These are phyloP conservation scores for Cottoperca gobio DNA, from an alignment of 2,797 vertebrate genomes.

Conservation along the genomic window DNA sequence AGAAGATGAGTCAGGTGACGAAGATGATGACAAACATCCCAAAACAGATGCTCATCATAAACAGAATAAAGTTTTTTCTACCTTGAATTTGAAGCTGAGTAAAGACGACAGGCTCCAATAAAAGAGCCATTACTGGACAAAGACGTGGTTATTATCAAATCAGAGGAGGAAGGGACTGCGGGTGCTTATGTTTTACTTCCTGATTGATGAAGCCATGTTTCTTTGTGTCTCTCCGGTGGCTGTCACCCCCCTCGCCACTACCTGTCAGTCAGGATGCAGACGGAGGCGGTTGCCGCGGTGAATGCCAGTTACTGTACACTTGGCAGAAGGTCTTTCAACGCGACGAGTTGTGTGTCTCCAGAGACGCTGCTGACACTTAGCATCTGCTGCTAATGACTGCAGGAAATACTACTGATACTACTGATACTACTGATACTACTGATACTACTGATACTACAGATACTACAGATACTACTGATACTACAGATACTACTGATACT, in stretches of 20 bases:
- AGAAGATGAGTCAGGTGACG: background rate
- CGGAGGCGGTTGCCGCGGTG: slow-evolving; percentile 49
- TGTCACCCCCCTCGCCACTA: slow-evolving; percentile 58
- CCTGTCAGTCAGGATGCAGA: slow-evolving; percentile 68
- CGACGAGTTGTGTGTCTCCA: slow-evolving; percentile 14
- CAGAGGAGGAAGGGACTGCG: too few species aligned
- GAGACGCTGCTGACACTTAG: slow-evolving; percentile 55
- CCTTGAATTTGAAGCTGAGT: background rate
- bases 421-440: too few species aligned
- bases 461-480: too few species aligned
- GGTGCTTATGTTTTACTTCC: slow-evolving; percentile 14
- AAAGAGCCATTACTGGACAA: slow-evolving; percentile 21
- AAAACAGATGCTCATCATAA: too few species aligned
- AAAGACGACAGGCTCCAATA: background rate
- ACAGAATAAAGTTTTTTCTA: too few species aligned
- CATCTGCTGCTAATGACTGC: slow-evolving; percentile 47
- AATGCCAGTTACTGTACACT: slow-evolving; percentile 65
- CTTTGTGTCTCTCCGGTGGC: slow-evolving; percentile 28
- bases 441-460: too few species aligned
- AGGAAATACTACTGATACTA: too few species aligned
- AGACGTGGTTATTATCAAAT: slow-evolving; percentile 10
- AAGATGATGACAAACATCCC: too few species aligned
- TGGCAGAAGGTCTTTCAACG: slow-evolving; percentile 64
- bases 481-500: too few species aligned
- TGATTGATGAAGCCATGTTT: slow-evolving; percentile 52